phyloP scores from a whole-genome alignment of 2,797 vertebrate genomes.

The Myotis daubentonii region DNA sequence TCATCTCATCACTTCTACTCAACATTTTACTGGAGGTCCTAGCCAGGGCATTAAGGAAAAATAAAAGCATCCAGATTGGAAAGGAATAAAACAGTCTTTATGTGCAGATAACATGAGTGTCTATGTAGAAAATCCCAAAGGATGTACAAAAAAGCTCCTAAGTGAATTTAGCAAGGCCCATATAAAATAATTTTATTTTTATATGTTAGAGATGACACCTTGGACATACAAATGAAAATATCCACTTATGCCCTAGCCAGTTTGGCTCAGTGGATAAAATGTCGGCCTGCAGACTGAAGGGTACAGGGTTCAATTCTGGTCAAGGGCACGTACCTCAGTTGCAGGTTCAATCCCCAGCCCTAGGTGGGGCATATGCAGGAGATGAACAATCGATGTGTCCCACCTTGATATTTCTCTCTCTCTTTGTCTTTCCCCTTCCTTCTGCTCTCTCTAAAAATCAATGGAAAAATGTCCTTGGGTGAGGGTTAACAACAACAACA shows the following conservation, averaged over 20 bases:
- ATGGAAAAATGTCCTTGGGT: no score
- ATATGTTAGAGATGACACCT: neutral
- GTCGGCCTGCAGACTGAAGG: no score
- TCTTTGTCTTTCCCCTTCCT: no score
- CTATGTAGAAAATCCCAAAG: neutral
- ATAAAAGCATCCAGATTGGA: neutral
- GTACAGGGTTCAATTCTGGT: no score
- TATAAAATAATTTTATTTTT: slow-evolving; percentile 13
- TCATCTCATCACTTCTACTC: neutral
- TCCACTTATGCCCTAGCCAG: neutral
- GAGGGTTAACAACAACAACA: neutral
- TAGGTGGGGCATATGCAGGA: no score
- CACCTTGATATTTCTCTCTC: no score
- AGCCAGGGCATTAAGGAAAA: neutral
- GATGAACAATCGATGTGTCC: no score
- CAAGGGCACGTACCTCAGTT: no score
- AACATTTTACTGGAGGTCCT: neutral
- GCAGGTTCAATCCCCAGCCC: no score
- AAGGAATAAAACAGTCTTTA: neutral
- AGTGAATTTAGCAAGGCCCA: slow-evolving; percentile 17
- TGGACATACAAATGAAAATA: slow-evolving; percentile 20
- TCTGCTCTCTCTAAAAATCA: no score
- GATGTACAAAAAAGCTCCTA: neutral
- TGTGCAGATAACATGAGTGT: neutral
- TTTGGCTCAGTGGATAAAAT: no score